Percentiles rank a stretch among this genome's conserved stretches.
These are phyloP conservation scores for Apogon hyalosoma DNA, from an alignment of 2,797 vertebrate genomes.

Conservation along the genomic window DNA sequence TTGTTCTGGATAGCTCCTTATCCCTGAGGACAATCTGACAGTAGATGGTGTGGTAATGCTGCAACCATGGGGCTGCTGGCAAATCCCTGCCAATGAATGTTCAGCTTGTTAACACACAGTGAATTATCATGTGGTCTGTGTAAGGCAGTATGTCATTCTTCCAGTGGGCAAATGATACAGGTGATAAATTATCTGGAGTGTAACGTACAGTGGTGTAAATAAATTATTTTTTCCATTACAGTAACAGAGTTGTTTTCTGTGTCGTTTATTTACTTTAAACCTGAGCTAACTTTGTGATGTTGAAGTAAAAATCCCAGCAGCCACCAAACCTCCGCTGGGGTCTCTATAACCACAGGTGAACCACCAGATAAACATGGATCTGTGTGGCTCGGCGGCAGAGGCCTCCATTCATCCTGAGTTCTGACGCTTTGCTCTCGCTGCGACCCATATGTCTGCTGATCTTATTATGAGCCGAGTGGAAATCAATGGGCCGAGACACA, in stretches of 20 bases:
- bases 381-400: slow-evolving; percentile 57
- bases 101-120: slow-evolving; percentile 77
- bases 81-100: slow-evolving; percentile 73
- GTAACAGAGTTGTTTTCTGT: not conserved
- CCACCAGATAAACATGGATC: slow-evolving; percentile 66
- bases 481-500: slow-evolving; percentile 97
- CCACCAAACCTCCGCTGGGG: slow-evolving; percentile 42
- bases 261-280: slow-evolving; percentile 46
- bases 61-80: slow-evolving; percentile 64
- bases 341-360: slow-evolving; percentile 54
- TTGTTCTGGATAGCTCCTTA: slow-evolving; percentile 77
- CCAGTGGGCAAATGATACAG: slow-evolving; percentile 72
- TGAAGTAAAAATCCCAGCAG: slow-evolving; percentile 47
- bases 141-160: slow-evolving; percentile 68
- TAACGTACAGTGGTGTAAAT: slow-evolving; percentile 54
- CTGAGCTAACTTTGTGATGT: slow-evolving; percentile 56
- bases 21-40: slow-evolving; percentile 83
- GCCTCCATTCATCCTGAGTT: slow-evolving; percentile 78
- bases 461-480: slow-evolving; percentile 96
- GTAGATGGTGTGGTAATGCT: slow-evolving; percentile 74
- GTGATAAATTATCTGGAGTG: slow-evolving; percentile 69
- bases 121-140: slow-evolving; percentile 72
- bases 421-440: slow-evolving; percentile 71
- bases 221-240: slow-evolving; percentile 26
- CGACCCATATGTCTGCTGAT: slow-evolving; percentile 93